phyloP scores from a whole-genome alignment of 2,113 vertebrate genomes.

The Chloroceryle aenea region DNA sequence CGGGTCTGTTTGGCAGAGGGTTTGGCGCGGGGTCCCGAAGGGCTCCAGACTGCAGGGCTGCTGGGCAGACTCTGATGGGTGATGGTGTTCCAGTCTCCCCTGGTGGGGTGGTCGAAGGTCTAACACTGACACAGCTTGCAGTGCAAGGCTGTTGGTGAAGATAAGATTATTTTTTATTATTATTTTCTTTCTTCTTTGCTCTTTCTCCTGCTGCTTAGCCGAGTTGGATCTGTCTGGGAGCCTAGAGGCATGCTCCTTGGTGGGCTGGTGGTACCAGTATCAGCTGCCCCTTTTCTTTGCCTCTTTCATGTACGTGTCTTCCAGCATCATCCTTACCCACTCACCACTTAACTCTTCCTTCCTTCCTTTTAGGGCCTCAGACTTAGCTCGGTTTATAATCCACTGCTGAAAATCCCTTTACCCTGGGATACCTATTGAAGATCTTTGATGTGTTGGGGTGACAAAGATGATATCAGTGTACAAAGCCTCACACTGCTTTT shows the following conservation, averaged over 20 bases:
- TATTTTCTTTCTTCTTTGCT: background rate
- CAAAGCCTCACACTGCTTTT: background rate
- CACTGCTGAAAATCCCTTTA: background rate
- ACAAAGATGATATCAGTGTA: background rate
- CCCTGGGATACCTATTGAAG: background rate
- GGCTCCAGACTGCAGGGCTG: fast-evolving
- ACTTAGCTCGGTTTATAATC: background rate
- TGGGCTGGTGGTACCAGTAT: background rate
- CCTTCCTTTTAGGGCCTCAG: background rate
- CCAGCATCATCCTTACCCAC: background rate
- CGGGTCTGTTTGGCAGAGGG: background rate
- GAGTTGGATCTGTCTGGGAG: background rate
- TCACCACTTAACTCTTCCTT: background rate
- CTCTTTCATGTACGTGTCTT: background rate
- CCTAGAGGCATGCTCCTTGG: background rate
- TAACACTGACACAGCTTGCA: background rate
- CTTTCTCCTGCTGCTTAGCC: background rate
- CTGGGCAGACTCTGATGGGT: background rate
- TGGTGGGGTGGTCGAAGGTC: background rate
- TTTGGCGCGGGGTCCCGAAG: background rate
- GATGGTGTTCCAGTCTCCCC: fast-evolving
- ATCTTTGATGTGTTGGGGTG: background rate
- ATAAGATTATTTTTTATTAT: background rate
- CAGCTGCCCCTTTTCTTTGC: background rate
- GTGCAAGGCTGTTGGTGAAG: background rate